phyloP scores from a whole-genome alignment of 2,888 invertebrate species.

The Hyalella azteca region DNA sequence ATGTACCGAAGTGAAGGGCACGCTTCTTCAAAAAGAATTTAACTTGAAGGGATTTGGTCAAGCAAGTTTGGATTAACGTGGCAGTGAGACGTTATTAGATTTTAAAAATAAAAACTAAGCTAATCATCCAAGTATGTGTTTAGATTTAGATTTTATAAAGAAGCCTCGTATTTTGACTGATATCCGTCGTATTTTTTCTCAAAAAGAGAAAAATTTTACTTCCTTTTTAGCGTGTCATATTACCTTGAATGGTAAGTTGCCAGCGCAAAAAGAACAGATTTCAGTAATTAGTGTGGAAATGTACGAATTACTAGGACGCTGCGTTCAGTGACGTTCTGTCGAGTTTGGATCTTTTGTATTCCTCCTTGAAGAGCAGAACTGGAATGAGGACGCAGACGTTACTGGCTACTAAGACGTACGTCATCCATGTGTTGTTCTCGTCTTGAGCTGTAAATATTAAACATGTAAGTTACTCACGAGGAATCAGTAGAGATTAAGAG shows the following conservation, averaged over 20 bases:
- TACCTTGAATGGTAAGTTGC: not conserved
- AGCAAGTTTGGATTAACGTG: too few species aligned
- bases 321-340: slow-evolving; percentile 33
- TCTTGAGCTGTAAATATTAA: too few species aligned
- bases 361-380: slow-evolving; percentile 48
- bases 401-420: slow-evolving; percentile 48
- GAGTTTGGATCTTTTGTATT: slow-evolving; percentile 45
- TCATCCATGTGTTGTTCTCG: slow-evolving; percentile 47
- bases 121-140: too few species aligned
- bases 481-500: too few species aligned
- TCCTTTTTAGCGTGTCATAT: not conserved
- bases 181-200: not conserved
- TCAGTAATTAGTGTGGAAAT: not conserved
- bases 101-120: too few species aligned
- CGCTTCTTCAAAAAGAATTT: too few species aligned
- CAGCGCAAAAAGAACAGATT: not conserved
- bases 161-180: not conserved
- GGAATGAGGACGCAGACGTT: slow-evolving; percentile 41
- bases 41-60: too few species aligned
- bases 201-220: not conserved
- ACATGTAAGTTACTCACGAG: too few species aligned
- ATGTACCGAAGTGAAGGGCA: too few species aligned
- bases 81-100: too few species aligned
- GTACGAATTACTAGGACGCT: not conserved
- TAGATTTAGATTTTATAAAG: not conserved